A percentile compares a stretch with the other conserved stretches of the same genome.
These are phyloP conservation scores for Orycteropus afer DNA, from an alignment of 2,113 vertebrate species.

Conservation along the genomic window DNA sequence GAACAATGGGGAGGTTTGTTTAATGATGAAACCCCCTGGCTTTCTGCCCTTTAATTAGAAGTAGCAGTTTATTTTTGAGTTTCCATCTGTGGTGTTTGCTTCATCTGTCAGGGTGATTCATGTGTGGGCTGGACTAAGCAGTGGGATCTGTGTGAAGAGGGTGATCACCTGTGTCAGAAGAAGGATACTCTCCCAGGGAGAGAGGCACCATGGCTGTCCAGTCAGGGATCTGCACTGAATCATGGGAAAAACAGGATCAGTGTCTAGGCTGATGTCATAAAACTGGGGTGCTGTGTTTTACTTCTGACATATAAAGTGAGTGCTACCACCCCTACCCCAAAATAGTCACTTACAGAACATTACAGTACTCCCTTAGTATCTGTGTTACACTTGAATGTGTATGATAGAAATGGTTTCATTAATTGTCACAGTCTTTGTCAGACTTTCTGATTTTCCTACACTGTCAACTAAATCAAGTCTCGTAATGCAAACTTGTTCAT, in stretches of 20 bases:
- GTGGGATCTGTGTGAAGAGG: constrained; percentile 54
- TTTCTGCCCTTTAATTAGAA: constrained; percentile 63
- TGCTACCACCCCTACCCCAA: not conserved
- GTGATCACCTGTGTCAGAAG: constrained; percentile 50
- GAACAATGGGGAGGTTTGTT: constrained; percentile 45
- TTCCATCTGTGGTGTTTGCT: constrained; percentile 28
- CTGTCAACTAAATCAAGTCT: too few relatives aligned
- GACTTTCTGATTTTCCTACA: not conserved
- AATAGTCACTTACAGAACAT: not conserved
- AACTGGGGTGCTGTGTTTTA: not conserved
- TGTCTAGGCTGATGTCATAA: not conserved
- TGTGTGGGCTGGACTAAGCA: not conserved
- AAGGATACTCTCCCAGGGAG: constrained; percentile 35
- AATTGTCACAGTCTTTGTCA: accelerated
- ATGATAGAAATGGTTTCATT: not conserved
- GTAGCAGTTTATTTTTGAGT: constrained; percentile 69
- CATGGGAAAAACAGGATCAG: constrained; percentile 6
- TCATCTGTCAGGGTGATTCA: constrained; percentile 68
- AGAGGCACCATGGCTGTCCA: not conserved
- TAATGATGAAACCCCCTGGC: not conserved
- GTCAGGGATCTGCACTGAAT: constrained; percentile 27
- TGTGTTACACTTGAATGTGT: not conserved
- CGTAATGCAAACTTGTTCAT: not conserved
- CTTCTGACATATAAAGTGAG: not conserved
- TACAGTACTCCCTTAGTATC: not conserved